Evolutionary conservation across 64 coral and sea anemone species (phyloP).

Genomic region (Exaiptasia diaphana): DNA sequence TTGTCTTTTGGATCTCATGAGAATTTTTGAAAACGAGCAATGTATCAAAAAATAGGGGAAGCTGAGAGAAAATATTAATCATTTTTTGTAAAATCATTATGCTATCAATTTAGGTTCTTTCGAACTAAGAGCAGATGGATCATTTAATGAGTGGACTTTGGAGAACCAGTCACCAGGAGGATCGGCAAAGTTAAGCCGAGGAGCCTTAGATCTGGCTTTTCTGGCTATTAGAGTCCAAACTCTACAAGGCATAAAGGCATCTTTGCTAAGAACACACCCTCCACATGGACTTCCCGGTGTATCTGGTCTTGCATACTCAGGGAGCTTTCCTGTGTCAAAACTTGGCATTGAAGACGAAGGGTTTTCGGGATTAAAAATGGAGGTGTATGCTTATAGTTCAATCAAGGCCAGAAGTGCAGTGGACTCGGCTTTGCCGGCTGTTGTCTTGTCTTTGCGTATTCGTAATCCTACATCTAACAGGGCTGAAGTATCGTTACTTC

Average conservation of each 20-base stretch:
- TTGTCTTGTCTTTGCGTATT: slow-evolving; percentile 60
- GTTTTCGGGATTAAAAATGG: slow-evolving; percentile 72
- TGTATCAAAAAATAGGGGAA: no score
- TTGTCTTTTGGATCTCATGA: no score
- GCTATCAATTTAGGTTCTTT: slow-evolving; percentile 85
- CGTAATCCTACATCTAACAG: slow-evolving; percentile 53
- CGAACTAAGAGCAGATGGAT: slow-evolving; percentile 78
- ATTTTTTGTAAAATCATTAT: no score
- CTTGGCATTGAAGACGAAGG: slow-evolving; percentile 52
- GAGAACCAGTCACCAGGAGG: slow-evolving; percentile 94
- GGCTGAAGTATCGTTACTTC: slow-evolving; percentile 65
- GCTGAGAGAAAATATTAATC: no score
- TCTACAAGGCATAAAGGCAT: slow-evolving; percentile 37
- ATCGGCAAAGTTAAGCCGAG: slow-evolving; percentile 71
- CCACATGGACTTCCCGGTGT: slow-evolving; percentile 67
- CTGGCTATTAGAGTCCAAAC: slow-evolving; percentile 62
- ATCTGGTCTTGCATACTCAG: slow-evolving; percentile 66
- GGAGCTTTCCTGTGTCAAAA: slow-evolving; percentile 71
- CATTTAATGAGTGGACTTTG: slow-evolving; percentile 82
- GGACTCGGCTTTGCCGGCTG: slow-evolving; percentile 62
- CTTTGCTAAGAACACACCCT: slow-evolving; percentile 76
- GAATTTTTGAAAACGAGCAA: no score
- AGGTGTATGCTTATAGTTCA: slow-evolving; percentile 60
- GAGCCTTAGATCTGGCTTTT: slow-evolving; percentile 67
- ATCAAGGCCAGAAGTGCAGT: slow-evolving; percentile 56